phyloP scores from a whole-genome alignment of 1,140 invertebrate species.

The Hylaeus volcanicus region DNA sequence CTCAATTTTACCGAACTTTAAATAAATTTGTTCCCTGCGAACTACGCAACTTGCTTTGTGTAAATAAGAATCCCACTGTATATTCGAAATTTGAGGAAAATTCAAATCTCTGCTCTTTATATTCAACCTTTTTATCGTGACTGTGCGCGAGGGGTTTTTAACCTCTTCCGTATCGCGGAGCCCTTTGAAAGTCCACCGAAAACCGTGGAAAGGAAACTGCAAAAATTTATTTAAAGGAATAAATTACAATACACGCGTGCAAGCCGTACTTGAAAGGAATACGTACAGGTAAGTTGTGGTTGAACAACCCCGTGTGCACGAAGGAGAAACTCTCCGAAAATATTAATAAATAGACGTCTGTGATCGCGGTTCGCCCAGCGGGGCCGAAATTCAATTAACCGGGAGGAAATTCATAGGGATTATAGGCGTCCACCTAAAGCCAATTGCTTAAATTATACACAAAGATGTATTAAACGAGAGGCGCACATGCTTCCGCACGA shows the following conservation, averaged over 20 bases:
- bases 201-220: no score
- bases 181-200: no score
- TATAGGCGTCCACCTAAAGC: not conserved
- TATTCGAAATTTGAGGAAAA: no score
- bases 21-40: no score
- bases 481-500: not conserved
- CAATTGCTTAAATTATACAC: constrained; percentile 27
- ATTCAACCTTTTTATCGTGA: no score
- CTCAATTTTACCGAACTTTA: no score
- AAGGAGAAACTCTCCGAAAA: not conserved
- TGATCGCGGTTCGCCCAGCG: not conserved
- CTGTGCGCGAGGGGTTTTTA: no score
- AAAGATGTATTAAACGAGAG: not conserved
- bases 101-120: no score
- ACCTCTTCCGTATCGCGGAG: no score
- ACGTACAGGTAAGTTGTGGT: not conserved
- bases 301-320: not conserved
- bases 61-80: no score
- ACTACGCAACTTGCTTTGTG: no score
- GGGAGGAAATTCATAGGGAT: not conserved
- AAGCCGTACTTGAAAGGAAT: not conserved
- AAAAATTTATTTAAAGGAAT: not conserved
- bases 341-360: not conserved
- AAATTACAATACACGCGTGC: not conserved
- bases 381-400: constrained; percentile 20